A percentile compares a stretch with the other conserved stretches of the same genome.
phyloP scores from a whole-genome alignment of 2,888 invertebrate species.

The Scelioninae gen. 1 region DNA sequence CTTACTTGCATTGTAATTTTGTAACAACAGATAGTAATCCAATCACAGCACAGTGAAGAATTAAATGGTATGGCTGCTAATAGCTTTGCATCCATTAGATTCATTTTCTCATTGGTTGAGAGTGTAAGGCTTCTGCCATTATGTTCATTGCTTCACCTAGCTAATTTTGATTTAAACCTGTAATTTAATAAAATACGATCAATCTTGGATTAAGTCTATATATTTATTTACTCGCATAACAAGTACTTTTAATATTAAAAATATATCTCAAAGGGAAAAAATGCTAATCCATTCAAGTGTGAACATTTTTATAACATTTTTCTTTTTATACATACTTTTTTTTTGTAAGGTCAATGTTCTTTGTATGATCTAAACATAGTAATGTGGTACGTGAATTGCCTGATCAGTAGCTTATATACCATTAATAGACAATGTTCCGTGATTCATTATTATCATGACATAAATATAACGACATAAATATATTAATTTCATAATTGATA shows the following conservation, averaged over 20 bases:
- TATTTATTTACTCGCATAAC: too few species aligned
- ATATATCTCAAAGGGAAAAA: not conserved
- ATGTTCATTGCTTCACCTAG: constrained; percentile 11
- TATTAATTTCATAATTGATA: not conserved
- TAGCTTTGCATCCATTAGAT: not conserved
- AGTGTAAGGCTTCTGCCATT: constrained; percentile 15
- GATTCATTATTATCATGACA: not conserved
- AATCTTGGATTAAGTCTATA: too few species aligned
- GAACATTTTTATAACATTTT: not conserved
- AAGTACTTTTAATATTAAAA: too few species aligned
- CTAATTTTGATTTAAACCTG: constrained; percentile 12
- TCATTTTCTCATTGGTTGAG: not conserved
- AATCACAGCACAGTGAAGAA: too few species aligned
- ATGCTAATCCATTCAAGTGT: not conserved
- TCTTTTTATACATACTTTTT: not conserved
- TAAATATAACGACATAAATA: not conserved
- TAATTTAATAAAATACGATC: constrained; percentile 1
- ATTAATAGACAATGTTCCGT: not conserved
- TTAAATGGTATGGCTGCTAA: not conserved
- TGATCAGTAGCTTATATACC: constrained; percentile 1
- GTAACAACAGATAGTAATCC: too few species aligned
- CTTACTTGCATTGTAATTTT: too few species aligned
- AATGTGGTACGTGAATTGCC: not conserved
- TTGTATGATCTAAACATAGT: constrained; percentile 2
- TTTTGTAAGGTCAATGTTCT: constrained; percentile 17